Evolutionary conservation across 2,113 vertebrate genomes (phyloP), one percentile per base, ranked within the genome.

Genomic region (Anarrhichthys ocellatus): DNA sequence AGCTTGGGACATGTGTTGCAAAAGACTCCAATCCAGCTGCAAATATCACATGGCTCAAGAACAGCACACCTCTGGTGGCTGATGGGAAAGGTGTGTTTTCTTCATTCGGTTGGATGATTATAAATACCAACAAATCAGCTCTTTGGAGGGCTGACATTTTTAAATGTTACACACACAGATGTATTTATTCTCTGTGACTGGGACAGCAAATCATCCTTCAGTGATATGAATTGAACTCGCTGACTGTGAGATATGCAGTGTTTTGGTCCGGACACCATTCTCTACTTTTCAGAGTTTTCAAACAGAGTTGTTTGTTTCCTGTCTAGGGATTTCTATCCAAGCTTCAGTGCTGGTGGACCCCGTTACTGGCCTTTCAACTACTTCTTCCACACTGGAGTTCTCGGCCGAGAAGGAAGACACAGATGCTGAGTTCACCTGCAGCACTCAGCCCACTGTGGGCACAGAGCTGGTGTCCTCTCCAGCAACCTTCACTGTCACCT

Each of bases 1-100:
- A 99, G 98, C 91, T 99, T 0, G 98, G 96, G 15, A 91, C 94
- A 63, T 99, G 98, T 4, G 36, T 96, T 85, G 94, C 96, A 5
- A 88, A 94, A 84, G 96, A 96, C 1, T 95, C 96, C 84, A 97
- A 96, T 77, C 98, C 98, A 0, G 90, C 95, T 56, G 96, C 95
- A 83, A 96, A 96, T 17, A 94, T 99, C 80, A 97, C 94, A 0
- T 99, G 98, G 98, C 94, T 96, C 66, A 96, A 91, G 88, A 96
- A 97, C 0, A 95, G 95, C 27, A 91, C 89, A 83, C 86, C 94
- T 32, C 83, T 99, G 80, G 81, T 92, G n/a, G 86, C 92, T 0
- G 52, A 95, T 79, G 96, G 94, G 20, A 94, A 94, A 95, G 96
- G 98, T 99, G 82, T 0, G 92, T 90, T 11, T 76, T 29, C 62